A percentile compares a stretch with the other conserved stretches of the same genome.
Conservation (phyloP, 2,797 vertebrate genomes). For the Pseudochirops corinnae region DNA sequence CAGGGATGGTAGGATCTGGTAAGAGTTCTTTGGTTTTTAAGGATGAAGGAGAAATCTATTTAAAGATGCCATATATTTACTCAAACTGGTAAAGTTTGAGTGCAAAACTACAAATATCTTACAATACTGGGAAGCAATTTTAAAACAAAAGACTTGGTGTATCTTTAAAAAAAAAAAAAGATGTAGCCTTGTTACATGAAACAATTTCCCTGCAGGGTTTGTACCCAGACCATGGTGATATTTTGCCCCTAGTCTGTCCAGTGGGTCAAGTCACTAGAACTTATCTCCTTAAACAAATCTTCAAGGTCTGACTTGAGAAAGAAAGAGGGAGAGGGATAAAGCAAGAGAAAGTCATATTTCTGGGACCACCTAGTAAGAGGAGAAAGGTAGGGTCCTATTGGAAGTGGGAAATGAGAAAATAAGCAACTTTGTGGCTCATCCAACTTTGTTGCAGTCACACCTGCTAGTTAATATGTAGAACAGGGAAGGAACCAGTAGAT, state of each 20-base stretch:
- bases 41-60: background rate
- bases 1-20: background rate
- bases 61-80: background rate
- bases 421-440: background rate
- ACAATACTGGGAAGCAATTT: constrained; percentile 19
- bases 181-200: background rate
- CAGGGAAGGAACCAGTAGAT: background rate
- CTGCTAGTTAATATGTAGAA: background rate
- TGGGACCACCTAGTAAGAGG: background rate
- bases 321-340: background rate
- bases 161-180: background rate
- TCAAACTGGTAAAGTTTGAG: background rate
- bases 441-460: background rate
- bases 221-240: background rate
- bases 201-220: background rate
- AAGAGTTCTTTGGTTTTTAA: background rate
- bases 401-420: background rate
- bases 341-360: background rate
- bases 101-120: background rate
- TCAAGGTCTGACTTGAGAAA: background rate
- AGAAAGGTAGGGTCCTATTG: background rate
- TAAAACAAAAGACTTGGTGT: constrained; percentile 2
- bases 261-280: background rate
- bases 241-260: background rate
- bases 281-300: background rate